Percentiles rank a stretch among this genome's conserved stretches.
These are phyloP conservation scores for Suncus etruscus DNA, from an alignment of 2,113 vertebrate species.

Conservation along the genomic window DNA sequence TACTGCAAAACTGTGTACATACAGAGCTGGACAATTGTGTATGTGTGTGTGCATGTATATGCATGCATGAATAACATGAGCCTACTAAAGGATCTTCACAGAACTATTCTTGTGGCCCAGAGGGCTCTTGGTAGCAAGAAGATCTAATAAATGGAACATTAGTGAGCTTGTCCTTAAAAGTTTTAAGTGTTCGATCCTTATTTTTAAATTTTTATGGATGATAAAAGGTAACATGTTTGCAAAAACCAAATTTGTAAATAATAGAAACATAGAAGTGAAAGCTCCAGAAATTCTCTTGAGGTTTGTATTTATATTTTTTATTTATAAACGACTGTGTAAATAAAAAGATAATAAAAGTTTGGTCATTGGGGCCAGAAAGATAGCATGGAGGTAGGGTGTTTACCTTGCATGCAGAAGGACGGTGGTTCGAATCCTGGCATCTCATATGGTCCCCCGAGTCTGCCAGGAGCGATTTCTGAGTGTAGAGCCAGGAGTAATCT, in stretches of 20 bases:
- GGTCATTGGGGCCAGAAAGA: too few relatives aligned
- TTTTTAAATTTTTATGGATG: not conserved
- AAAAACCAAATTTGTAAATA: slow-evolving; percentile 4
- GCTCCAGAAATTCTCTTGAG: not conserved
- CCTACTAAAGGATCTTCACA: not conserved
- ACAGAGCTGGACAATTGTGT: not conserved
- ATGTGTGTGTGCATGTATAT: not conserved
- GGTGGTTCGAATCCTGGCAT: too few relatives aligned
- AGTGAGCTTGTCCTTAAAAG: not conserved
- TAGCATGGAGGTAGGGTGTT: too few relatives aligned
- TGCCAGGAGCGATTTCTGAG: too few relatives aligned
- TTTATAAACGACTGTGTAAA: not conserved
- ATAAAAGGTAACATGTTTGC: not conserved
- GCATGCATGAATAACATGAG: not conserved
- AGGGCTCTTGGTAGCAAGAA: not conserved
- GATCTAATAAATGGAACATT: not conserved
- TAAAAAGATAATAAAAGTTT: not conserved
- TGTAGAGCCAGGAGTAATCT: too few relatives aligned
- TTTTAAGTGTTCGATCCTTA: not conserved
- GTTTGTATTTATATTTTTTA: not conserved
- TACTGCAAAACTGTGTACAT: not conserved
- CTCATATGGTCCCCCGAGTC: too few relatives aligned
- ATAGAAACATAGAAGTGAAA: not conserved
- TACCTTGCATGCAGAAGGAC: too few relatives aligned
- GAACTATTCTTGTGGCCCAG: not conserved